Base-by-base conservation (phyloP, 2,888 invertebrate genomes). In the Melanotus villosus region DNA sequence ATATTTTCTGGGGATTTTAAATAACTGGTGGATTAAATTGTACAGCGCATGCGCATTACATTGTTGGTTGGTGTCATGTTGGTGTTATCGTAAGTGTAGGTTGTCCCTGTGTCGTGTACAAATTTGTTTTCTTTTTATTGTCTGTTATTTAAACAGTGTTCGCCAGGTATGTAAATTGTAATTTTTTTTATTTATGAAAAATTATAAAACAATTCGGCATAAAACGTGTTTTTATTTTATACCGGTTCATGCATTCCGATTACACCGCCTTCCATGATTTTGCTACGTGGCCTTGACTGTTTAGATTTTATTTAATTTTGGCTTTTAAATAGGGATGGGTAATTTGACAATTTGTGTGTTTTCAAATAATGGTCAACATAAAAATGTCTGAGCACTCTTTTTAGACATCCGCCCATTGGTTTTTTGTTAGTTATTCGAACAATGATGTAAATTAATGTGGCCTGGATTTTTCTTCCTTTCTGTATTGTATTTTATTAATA, bases 241-340 rank as follows among this genome's bases (percentile, higher is more conserved):
- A 68, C 57, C 59, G 64, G 64, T 34, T 18, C 12, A 16, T 54
- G 36, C 41, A 52, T n/a, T 21, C 26, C 50, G 50, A 32, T 54
- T 14, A 18, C 26, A 60, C 36, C 52, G 67, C 62, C 73, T 52
- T 70, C 74, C 74, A 72, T 68, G 43, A 71, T 73, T 60, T 65
- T 73, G 75, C 75, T 74, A 77, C 77, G 77, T 77, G 77, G 77
- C 76, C 75, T 76, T 76, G 75, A 67, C 68, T 38, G 58, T 65
- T 69, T 59, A 41, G 65, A 68, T 38, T 67, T 58, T 57, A 65
- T 67, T 60, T 12, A 54, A 50, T 45, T 71, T 63, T 9, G 12
- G 12, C 57, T 19, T 18, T 41, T 7, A 16, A 41, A 41, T 14
- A 4, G 12, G 9, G 23, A 4, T 10, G 18, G 21, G 21, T 26